A percentile compares a stretch with the other conserved stretches of the same genome.
phyloP scores from a whole-genome alignment of 2,888 invertebrate genomes.

The Rotaria magnacalcarata region DNA sequence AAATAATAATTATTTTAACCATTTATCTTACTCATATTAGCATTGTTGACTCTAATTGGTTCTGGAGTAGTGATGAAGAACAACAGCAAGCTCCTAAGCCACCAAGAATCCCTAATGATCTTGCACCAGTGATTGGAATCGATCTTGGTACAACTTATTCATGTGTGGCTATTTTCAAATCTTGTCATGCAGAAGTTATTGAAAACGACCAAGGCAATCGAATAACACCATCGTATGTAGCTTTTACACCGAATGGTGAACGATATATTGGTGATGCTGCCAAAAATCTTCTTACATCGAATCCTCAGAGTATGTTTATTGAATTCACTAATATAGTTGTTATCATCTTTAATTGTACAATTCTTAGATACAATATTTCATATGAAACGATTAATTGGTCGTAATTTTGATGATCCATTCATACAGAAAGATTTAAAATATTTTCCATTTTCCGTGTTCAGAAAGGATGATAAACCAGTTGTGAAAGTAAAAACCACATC shows the following conservation, averaged over 20 bases:
- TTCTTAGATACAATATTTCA: conserved; percentile 61
- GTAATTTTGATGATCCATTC: conserved; percentile 52
- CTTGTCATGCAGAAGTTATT: conserved; percentile 63
- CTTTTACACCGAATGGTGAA: conserved; percentile 65
- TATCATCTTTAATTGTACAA: not conserved
- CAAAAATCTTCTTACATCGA: conserved; percentile 64
- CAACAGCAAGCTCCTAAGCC: not conserved
- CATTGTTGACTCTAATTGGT: not conserved
- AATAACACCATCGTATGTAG: conserved; percentile 72
- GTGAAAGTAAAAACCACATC: conserved; percentile 1
- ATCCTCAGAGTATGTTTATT: conserved; percentile 64
- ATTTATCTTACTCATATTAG: not conserved
- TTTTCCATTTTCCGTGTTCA: conserved; percentile 53
- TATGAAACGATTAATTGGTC: conserved; percentile 55
- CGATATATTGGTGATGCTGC: conserved; percentile 61
- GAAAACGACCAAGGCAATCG: conserved; percentile 67
- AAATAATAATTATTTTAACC: too few species aligned
- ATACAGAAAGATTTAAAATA: conserved; percentile 54
- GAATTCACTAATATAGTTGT: not conserved
- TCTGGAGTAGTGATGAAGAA: not conserved
- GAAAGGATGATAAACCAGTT: conserved; percentile 44
- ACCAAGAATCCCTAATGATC: not conserved
- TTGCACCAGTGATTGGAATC: conserved; percentile 72
- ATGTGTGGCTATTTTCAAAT: conserved; percentile 59
- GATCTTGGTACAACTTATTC: conserved; percentile 71